A percentile compares a stretch with the other conserved stretches of the same genome.
phyloP scores from a whole-genome alignment of 2,797 vertebrate species.

The Phoeniculus purpureus region DNA sequence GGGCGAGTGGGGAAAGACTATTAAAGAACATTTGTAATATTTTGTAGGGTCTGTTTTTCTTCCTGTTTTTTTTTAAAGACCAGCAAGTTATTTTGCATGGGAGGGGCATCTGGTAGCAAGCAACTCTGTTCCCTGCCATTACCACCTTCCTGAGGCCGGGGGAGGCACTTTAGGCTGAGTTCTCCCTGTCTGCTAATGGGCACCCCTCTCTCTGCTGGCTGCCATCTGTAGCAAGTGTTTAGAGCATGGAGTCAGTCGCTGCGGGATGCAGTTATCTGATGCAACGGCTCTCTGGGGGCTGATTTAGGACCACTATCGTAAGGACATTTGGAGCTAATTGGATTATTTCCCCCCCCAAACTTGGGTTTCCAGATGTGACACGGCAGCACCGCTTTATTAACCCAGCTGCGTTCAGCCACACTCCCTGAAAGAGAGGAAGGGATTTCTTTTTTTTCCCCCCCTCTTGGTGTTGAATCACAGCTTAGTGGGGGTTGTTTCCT shows the following conservation, averaged over 20 bases:
- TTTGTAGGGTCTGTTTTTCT: not conserved
- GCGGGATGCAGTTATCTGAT: not conserved
- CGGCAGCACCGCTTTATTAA: slow-evolving; percentile 36
- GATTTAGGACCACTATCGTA: slow-evolving; percentile 52
- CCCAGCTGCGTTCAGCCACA: not conserved
- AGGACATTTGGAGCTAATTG: slow-evolving; percentile 56
- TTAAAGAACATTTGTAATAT: not conserved
- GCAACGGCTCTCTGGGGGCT: slow-evolving; percentile 52
- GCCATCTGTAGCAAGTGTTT: slow-evolving; percentile 32
- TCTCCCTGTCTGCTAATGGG: slow-evolving; percentile 30
- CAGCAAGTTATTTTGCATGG: slow-evolving; percentile 10
- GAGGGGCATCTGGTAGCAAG: not conserved
- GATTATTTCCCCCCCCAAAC: not conserved
- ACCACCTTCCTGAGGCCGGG: not conserved
- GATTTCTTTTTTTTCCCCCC: not conserved
- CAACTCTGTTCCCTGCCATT: not conserved
- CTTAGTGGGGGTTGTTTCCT: slow-evolving; percentile 41
- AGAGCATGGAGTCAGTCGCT: not conserved
- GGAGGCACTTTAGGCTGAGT: not conserved
- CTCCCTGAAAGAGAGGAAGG: not conserved
- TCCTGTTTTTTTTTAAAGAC: not conserved
- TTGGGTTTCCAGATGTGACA: slow-evolving; percentile 56
- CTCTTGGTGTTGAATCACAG: slow-evolving; percentile 6
- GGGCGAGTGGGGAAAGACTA: accelerated
- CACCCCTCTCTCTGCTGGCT: slow-evolving; percentile 18